Base-by-base conservation (phyloP, 2,888 invertebrate genomes). In the Eupithecia vulgata region DNA sequence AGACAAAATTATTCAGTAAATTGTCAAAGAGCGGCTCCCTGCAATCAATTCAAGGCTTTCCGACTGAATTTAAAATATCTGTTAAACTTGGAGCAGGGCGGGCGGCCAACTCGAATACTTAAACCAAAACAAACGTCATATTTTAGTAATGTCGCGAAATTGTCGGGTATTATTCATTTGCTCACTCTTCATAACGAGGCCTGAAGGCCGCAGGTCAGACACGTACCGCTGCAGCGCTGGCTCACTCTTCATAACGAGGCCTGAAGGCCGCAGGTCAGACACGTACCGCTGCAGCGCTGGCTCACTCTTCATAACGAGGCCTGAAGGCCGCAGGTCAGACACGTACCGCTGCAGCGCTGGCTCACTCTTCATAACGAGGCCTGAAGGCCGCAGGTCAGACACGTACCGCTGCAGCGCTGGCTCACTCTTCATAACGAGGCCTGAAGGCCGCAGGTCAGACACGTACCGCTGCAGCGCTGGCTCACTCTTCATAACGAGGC, bases 121-220 rank as follows among this genome's bases (percentile, higher is more conserved):
- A 67, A 73, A 73, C 70, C 73, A 72, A 70, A 76, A 70, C 71
- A 76, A 74, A 75, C 67, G 75, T 71, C 68, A 76, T 78, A 76
- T 78, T 76, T 78, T 75, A 75, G 37, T 67, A 69, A 75, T 73
- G 76, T 59, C 72, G 64, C 73, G 72, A 70, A 75, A 78, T 71
- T 70, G 76, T 74, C 72, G 37, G 76, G 74, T 74, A 81, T 81
- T 78, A 78, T 78, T 78, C 78, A 78, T 76, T 74, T 76, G 72
- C 75, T 75, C 72, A 74, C 72, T 72, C 72, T 71, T 59, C 59
- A 67, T 72, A 70, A 75, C 72, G 75, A 72, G 70, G 70, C 69
- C 72, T 70, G 48, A 65, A 21, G 17, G 45, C 42, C 67, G 70
- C 67, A 75, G 75, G 57, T 45, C 3, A 45, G 37, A 4, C 0